Percentiles rank a stretch among this genome's conserved stretches.
phyloP scores from a whole-genome alignment of 2,888 invertebrate species.

The Nomada ruficornis region DNA sequence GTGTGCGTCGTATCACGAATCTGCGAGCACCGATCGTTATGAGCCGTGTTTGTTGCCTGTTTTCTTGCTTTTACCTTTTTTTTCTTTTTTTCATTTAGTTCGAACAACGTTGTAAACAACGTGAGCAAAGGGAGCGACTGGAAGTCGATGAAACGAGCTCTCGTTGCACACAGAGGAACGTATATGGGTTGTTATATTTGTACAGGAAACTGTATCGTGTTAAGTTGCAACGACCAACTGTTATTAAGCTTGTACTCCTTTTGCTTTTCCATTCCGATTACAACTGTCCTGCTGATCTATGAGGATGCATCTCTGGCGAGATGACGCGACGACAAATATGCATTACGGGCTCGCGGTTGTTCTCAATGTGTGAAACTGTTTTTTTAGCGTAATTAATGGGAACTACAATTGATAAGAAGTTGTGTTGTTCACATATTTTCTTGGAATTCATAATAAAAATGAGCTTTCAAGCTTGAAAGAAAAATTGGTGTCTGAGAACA shows the following conservation, averaged over 20 bases:
- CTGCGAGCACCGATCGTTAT: constrained; percentile 16
- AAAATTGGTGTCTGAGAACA: no score
- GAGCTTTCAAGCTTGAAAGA: no score
- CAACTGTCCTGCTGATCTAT: constrained; percentile 23
- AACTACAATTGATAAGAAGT: neutral
- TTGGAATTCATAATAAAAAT: no score
- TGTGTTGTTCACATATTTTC: neutral
- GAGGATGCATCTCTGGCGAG: neutral
- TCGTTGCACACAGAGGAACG: constrained; percentile 20
- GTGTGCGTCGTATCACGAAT: constrained; percentile 1
- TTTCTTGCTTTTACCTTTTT: neutral
- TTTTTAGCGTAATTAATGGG: neutral
- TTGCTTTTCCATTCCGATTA: constrained; percentile 15
- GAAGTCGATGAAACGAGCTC: constrained; percentile 30
- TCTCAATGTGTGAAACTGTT: no score
- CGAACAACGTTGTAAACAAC: constrained; percentile 26
- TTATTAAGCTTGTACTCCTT: constrained; percentile 1
- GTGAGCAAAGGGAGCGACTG: constrained; percentile 23
- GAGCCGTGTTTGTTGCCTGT: neutral
- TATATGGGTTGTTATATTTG: constrained; percentile 4
- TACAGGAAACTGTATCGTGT: neutral
- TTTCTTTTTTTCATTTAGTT: neutral
- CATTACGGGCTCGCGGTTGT: constrained; percentile 30
- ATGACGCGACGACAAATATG: constrained; percentile 36
- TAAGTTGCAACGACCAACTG: constrained; percentile 13